A percentile compares a stretch with the other conserved stretches of the same genome.
phyloP scores from a whole-genome alignment of 2,113 vertebrate species.

The Myrmecobius fasciatus region DNA sequence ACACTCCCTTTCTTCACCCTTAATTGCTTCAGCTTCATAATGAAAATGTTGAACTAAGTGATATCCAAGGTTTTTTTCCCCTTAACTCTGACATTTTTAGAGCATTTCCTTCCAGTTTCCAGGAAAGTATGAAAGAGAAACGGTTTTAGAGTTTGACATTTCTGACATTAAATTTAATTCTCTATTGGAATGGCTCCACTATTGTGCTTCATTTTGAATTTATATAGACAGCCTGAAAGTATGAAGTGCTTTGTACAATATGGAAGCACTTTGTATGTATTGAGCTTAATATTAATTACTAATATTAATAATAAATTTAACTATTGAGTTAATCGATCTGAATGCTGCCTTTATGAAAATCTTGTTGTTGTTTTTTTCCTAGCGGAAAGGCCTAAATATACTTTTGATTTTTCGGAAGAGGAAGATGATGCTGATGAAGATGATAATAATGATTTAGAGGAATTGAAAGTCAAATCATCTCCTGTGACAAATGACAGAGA shows the following conservation, averaged over 20 bases:
- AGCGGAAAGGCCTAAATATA: conserved; percentile 98
- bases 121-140: neutral
- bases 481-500: conserved; percentile 90
- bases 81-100: neutral
- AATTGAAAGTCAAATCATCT: conserved; percentile 88
- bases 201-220: neutral
- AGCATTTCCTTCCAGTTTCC: neutral
- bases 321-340: neutral
- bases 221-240: neutral
- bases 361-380: conserved; percentile 40
- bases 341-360: neutral
- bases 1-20: neutral
- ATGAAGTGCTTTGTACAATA: neutral
- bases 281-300: neutral
- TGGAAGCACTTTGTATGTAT: neutral
- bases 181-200: neutral
- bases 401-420: conserved; percentile 98
- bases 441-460: conserved; percentile 86
- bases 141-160: neutral
- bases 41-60: neutral
- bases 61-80: neutral
- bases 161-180: neutral
- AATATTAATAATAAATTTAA: too few species aligned
- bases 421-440: conserved; percentile 91
- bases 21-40: neutral